Conservation (phyloP, 2,113 vertebrate genomes). For the Pelmatolapia mariae region DNA sequence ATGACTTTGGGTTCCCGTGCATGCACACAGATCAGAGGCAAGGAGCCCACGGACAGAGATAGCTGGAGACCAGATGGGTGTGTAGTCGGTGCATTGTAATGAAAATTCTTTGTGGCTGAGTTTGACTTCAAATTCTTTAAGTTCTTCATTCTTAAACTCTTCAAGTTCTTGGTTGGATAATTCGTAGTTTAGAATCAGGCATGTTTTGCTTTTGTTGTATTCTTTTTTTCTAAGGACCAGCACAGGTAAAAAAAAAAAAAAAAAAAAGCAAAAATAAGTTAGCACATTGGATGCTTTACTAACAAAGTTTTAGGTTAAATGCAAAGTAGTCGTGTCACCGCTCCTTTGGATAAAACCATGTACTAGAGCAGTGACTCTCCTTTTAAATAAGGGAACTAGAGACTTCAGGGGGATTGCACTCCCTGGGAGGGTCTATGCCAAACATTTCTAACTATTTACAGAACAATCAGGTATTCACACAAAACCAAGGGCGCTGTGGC, state of each 20-base stretch:
- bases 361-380: neutral
- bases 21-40: neutral
- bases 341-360: neutral
- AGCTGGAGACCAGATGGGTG: neutral
- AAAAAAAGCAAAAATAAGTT: neutral
- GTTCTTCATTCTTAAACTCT: neutral
- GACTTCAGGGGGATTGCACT: neutral
- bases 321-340: neutral
- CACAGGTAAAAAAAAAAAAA: neutral
- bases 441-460: too few species aligned
- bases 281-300: neutral
- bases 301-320: neutral
- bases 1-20: neutral
- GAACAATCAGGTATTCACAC: too few species aligned
- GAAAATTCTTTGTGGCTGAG: neutral
- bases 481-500: accelerated
- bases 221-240: neutral
- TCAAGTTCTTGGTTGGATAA: neutral
- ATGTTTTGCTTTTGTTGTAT: neutral
- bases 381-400: neutral
- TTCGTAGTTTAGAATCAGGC: neutral
- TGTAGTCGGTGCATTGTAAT: neutral
- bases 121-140: neutral
- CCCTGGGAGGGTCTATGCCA: neutral
- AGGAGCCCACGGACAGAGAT: neutral